Base-by-base conservation (phyloP, 2,888 invertebrate genomes). In the Pardosa pseudoannulata region DNA sequence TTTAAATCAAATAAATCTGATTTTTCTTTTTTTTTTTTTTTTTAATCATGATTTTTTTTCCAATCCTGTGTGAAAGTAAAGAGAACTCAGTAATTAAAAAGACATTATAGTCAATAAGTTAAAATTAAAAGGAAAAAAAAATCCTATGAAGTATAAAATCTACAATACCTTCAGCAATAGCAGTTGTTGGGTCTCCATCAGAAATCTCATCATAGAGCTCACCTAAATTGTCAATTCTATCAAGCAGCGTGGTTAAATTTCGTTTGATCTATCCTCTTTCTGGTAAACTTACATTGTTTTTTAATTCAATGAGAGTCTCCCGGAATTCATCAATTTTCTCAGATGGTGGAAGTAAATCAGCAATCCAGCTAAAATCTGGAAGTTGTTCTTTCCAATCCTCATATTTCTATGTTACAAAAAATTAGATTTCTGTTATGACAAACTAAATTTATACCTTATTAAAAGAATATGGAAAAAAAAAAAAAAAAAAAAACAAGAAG, bases 301-400 rank as follows among this genome's bases (percentile, higher is more conserved):
- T 95, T 13, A 96, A 93, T 56, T 94, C 93, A 46, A 95, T 93
- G 31, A 97, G 92, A 5, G 94, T 94, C 16, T 94, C 94, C 50
- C 96, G 94, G 92, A 96, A 95, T 64, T 94, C 92, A 90, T 95
- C 94, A 94, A 96, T 95, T 89, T 95, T 94, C 56, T 97, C 95
- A 88, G 95, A 94, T 90, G 95, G 95, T 0, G 98, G 98, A 23
- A 98, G 91, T 5, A 96, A 93, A 74, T 96, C 95, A 87, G 96
- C 94, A 86, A 98, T 90, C 98, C 98, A 98, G 71, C 95, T 94
- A 91, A 97, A 93, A 91, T 98, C 97, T 0, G 99, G 99, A 29
- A 99, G 92, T 9, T 96, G 95, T 85, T 98, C 96, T 91, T 96
- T 97, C 96, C 98, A 98, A 91, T 97, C 95, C 90, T 96, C 94